Evolutionary conservation across 2,113 vertebrate genomes (phyloP).

Genomic region (Strigops habroptila): DNA sequence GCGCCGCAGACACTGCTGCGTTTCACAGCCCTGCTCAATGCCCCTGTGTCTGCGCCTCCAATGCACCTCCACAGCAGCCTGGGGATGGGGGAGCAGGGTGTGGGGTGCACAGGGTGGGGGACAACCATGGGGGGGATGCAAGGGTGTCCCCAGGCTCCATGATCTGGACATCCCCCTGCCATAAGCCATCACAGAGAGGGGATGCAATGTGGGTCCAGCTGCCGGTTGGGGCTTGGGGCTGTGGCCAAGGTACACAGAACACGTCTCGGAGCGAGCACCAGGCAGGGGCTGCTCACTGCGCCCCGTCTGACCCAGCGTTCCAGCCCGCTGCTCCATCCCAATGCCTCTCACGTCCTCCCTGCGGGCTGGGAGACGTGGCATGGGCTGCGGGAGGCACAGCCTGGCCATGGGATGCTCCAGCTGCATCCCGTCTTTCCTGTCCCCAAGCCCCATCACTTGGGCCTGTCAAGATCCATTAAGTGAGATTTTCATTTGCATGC

Average conservation of each 20-base stretch:
- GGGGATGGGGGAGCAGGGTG: background rate
- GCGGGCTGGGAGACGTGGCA: background rate
- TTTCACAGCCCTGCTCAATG: slow-evolving; percentile 34
- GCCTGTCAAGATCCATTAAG: background rate
- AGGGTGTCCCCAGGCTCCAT: background rate
- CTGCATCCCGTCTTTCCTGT: background rate
- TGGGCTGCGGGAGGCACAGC: background rate
- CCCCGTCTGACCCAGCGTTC: background rate
- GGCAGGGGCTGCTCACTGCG: background rate
- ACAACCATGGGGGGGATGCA: accelerated
- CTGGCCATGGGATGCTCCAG: accelerated
- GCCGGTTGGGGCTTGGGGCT: accelerated
- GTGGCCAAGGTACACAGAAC: background rate
- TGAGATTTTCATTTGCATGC: background rate
- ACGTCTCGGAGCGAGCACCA: accelerated
- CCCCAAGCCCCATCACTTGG: accelerated
- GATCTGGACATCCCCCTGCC: background rate
- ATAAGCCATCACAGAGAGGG: background rate
- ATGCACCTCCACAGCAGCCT: background rate
- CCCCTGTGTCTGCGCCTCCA: slow-evolving; percentile 10
- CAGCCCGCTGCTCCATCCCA: background rate
- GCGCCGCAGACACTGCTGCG: background rate
- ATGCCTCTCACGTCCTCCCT: background rate
- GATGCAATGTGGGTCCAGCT: accelerated
- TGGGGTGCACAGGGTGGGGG: accelerated